Percentiles rank a stretch among this genome's conserved stretches.
Conservation (phyloP, 2,888 invertebrate species). For the Rhorus exstirpatorius region DNA sequence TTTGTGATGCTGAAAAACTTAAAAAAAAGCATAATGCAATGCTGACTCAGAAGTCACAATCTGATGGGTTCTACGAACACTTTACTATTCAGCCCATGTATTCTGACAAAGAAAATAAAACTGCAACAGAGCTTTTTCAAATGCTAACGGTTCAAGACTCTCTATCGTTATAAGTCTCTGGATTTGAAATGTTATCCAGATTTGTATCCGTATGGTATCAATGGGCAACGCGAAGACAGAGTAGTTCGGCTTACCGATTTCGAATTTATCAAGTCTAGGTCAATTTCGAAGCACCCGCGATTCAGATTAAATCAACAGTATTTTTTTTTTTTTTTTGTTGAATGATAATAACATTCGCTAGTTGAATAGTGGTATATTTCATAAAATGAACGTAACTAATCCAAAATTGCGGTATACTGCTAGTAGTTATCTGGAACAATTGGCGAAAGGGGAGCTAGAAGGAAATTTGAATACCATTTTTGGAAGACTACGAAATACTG, state of each 20-base stretch:
- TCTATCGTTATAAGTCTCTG: constrained; percentile 31
- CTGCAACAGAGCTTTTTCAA: constrained; percentile 71
- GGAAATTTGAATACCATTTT: constrained; percentile 64
- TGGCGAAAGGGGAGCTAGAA: constrained; percentile 68
- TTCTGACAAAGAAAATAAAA: constrained; percentile 68
- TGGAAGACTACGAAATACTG: no score
- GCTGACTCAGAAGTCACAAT: constrained; percentile 46
- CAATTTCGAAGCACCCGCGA: constrained; percentile 71
- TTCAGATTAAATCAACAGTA: constrained; percentile 73
- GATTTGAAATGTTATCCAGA: constrained; percentile 59
- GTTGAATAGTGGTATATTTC: constrained; percentile 70
- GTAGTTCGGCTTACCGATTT: constrained; percentile 62
- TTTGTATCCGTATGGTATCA: constrained; percentile 53
- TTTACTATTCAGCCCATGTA: constrained; percentile 71
- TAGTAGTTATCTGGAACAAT: constrained; percentile 62
- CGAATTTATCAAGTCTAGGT: constrained; percentile 70
- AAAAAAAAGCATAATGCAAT: background rate
- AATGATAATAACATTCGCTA: constrained; percentile 73
- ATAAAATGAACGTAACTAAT: constrained; percentile 68
- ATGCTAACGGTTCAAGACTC: constrained; percentile 68
- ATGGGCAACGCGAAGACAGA: constrained; percentile 57
- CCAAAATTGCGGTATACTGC: constrained; percentile 63
- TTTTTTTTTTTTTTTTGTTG: constrained; percentile 74
- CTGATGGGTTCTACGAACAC: constrained; percentile 63
- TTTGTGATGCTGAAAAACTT: constrained; percentile 21